phyloP scores from a whole-genome alignment of 2,797 vertebrate genomes.

The Myotis daubentonii region DNA sequence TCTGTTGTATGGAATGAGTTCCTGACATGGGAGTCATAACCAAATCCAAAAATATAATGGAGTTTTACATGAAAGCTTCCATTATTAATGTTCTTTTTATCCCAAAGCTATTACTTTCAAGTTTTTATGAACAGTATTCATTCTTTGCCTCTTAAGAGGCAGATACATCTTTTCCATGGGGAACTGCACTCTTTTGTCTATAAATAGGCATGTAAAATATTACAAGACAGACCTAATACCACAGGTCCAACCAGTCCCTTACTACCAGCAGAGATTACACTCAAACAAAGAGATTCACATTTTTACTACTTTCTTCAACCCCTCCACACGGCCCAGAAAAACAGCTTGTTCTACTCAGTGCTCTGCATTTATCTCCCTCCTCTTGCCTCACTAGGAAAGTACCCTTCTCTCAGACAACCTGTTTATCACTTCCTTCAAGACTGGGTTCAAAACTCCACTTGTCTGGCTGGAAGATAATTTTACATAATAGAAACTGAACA shows the following conservation, averaged over 20 bases:
- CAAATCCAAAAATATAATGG: background rate
- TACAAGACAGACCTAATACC: background rate
- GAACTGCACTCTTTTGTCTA: background rate
- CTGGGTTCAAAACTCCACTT: background rate
- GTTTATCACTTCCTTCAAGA: background rate
- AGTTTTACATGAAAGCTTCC: slow-evolving; percentile 7
- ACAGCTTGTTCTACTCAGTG: background rate
- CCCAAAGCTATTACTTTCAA: slow-evolving; percentile 11
- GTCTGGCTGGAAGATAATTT: background rate
- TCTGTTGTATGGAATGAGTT: background rate
- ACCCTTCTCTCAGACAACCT: background rate
- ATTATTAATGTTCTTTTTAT: slow-evolving; percentile 21
- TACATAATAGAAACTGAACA: background rate
- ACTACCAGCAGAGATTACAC: background rate
- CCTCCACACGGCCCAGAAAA: background rate
- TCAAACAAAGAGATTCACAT: background rate
- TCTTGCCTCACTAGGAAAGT: background rate
- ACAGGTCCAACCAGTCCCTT: background rate
- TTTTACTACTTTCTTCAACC: background rate
- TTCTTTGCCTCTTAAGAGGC: slow-evolving; percentile 10
- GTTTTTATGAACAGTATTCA: background rate
- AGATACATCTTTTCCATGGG: background rate
- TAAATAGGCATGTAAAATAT: background rate
- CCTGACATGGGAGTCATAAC: slow-evolving; percentile 19
- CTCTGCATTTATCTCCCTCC: background rate